These are phyloP conservation scores for Apodemus agrarius DNA, from an alignment of 2,797 vertebrate species.

Conservation along the genomic window DNA sequence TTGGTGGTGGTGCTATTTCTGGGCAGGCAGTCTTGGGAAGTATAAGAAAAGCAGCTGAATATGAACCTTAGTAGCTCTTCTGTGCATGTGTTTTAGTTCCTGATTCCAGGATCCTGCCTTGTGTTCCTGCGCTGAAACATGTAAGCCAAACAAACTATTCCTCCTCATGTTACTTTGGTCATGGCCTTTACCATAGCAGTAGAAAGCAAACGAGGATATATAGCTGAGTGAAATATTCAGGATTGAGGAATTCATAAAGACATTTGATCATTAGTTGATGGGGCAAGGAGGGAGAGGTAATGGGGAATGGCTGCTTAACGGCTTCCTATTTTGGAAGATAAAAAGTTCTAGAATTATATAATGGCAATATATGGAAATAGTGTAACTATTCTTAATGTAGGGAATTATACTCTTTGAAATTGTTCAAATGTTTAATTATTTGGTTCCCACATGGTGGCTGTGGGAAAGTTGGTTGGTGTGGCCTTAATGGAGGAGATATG, in stretches of 20 bases:
- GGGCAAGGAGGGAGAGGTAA: not conserved
- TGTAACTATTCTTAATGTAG: not conserved
- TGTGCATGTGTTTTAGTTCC: not conserved
- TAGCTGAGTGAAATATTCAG: constrained; percentile 29
- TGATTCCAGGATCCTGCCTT: not conserved
- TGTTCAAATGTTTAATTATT: not conserved
- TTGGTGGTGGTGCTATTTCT: not conserved
- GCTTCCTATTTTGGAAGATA: not conserved
- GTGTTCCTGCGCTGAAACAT: not conserved
- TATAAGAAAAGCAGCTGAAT: not conserved
- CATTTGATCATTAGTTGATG: not conserved
- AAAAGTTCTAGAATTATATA: constrained; percentile 33
- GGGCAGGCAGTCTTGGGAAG: not conserved
- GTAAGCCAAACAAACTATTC: not conserved
- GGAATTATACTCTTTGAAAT: constrained; percentile 21
- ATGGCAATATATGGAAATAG: not conserved
- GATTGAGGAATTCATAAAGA: not conserved
- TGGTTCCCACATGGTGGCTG: not conserved
- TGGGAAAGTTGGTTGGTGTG: not conserved
- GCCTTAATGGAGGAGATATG: not conserved
- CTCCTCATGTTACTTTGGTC: not conserved
- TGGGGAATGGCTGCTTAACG: not conserved
- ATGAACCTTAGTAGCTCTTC: not conserved
- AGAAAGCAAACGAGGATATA: not conserved
- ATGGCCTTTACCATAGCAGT: not conserved